Evolutionary conservation across 2,888 invertebrate species (phyloP).

Genomic region (Drosophila infuscata): DNA sequence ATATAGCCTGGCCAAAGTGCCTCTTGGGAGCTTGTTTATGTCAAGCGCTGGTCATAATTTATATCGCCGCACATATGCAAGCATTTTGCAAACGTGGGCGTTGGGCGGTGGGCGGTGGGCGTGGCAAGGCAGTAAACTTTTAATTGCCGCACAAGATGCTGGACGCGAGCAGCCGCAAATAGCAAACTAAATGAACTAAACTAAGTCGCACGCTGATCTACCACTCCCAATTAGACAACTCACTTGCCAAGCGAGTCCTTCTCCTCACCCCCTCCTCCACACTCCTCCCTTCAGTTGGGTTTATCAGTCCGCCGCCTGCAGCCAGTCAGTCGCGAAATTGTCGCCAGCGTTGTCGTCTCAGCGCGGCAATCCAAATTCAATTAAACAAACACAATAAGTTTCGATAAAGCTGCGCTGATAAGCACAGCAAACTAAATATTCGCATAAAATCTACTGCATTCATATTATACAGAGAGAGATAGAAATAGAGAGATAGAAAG

Average conservation of each 20-base stretch:
- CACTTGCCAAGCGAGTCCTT: conserved; percentile 25
- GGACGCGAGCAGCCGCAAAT: conserved; percentile 37
- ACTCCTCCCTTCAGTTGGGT: neutral
- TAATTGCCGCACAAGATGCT: conserved; percentile 64
- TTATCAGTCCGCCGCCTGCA: conserved; percentile 61
- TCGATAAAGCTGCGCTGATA: conserved; percentile 83
- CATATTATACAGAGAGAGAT: conserved; percentile 1
- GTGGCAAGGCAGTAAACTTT: conserved; percentile 74
- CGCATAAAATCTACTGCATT: conserved; percentile 72
- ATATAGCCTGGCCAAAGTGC: conserved; percentile 83
- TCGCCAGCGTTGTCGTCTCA: conserved; percentile 53
- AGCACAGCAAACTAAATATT: conserved; percentile 82
- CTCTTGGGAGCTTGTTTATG: conserved; percentile 85
- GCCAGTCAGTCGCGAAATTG: conserved; percentile 76
- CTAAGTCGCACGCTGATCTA: conserved; percentile 73
- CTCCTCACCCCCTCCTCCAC: neutral
- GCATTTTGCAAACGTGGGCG: conserved; percentile 37
- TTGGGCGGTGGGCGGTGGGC: conserved; percentile 56
- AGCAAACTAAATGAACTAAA: conserved; percentile 74
- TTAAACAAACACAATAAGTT: conserved; percentile 85
- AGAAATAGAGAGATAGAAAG: neutral
- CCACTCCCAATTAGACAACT: conserved; percentile 75
- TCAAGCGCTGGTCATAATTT: conserved; percentile 83
- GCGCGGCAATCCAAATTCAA: conserved; percentile 83
- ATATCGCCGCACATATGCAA: conserved; percentile 69